phyloP scores from a whole-genome alignment of 2,888 invertebrate genomes.

The Acronicta leporina region DNA sequence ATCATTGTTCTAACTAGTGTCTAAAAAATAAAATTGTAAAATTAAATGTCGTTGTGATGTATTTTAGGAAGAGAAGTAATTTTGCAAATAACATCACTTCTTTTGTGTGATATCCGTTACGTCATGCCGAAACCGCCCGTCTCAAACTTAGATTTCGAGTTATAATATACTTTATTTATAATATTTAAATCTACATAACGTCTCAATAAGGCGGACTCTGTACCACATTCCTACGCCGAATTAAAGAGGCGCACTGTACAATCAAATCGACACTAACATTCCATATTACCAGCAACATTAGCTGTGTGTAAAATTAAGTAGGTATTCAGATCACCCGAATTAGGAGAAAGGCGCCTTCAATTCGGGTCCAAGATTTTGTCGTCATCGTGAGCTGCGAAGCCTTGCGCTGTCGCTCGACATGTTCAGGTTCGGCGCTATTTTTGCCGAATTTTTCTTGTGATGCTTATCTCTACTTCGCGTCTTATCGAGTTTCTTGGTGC shows the following conservation, averaged over 20 bases:
- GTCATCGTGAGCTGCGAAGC: slow-evolving; percentile 87
- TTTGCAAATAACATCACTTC: slow-evolving; percentile 29
- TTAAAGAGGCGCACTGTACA: slow-evolving; percentile 15
- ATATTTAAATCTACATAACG: slow-evolving; percentile 56
- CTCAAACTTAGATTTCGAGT: slow-evolving; percentile 49
- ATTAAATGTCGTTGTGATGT: slow-evolving; percentile 54
- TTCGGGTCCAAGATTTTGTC: slow-evolving; percentile 15
- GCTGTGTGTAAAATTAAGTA: slow-evolving; percentile 8
- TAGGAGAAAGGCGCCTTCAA: slow-evolving; percentile 19
- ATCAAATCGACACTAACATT: slow-evolving; percentile 19
- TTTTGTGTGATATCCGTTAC: slow-evolving; percentile 52
- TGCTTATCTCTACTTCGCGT: slow-evolving; percentile 68
- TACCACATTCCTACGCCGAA: slow-evolving; percentile 44
- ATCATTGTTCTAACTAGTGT: slow-evolving; percentile 71
- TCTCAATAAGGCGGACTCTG: slow-evolving; percentile 57
- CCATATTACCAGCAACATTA: slow-evolving; percentile 12
- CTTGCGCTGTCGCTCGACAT: slow-evolving; percentile 77
- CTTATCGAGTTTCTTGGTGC: slow-evolving; percentile 70
- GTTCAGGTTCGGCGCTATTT: slow-evolving; percentile 65
- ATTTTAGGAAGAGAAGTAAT: slow-evolving; percentile 36
- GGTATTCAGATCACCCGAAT: slow-evolving; percentile 17
- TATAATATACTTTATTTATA: slow-evolving; percentile 48
- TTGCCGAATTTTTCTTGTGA: slow-evolving; percentile 67
- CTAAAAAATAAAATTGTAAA: slow-evolving; percentile 55
- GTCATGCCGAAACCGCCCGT: slow-evolving; percentile 53